These are phyloP conservation scores for Lumbricus terrestris DNA, from an alignment of 2,888 invertebrate genomes.

Conservation along the genomic window DNA sequence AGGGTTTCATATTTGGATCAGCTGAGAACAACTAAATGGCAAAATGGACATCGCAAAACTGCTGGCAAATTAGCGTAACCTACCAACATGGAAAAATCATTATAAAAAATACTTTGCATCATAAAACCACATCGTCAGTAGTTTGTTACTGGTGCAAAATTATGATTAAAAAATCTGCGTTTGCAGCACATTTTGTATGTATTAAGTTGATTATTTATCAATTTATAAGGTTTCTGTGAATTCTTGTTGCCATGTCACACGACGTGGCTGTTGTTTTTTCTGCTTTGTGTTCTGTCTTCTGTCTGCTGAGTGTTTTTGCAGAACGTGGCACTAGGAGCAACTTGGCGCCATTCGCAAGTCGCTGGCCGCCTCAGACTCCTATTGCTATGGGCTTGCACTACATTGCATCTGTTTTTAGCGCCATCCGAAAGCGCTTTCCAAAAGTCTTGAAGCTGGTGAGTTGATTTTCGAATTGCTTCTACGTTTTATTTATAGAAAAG, in stretches of 20 bases:
- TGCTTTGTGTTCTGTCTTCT: neutral
- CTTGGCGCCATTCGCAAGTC: neutral
- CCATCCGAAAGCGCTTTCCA: constrained; percentile 6
- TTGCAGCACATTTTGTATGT: no score
- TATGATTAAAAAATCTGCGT: no score
- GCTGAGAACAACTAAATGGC: neutral
- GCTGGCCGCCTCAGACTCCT: neutral
- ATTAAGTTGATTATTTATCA: no score
- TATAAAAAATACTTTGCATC: no score
- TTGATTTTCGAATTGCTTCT: neutral
- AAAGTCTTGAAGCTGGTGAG: constrained; percentile 15
- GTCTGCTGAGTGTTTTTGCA: constrained; percentile 17
- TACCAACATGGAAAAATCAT: no score
- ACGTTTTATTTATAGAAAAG: neutral
- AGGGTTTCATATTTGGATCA: constrained; percentile 3
- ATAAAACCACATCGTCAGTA: no score
- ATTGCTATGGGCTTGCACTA: constrained; percentile 15
- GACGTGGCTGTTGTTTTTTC: neutral
- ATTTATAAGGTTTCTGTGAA: neutral
- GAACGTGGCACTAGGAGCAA: constrained; percentile 5
- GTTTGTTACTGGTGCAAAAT: no score
- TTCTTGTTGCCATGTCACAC: neutral
- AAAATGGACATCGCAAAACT: neutral
- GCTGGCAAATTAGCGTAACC: neutral
- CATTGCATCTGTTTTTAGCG: constrained; percentile 12